phyloP scores from a whole-genome alignment of 2,113 vertebrate genomes.

The Opisthocomus hoazin region DNA sequence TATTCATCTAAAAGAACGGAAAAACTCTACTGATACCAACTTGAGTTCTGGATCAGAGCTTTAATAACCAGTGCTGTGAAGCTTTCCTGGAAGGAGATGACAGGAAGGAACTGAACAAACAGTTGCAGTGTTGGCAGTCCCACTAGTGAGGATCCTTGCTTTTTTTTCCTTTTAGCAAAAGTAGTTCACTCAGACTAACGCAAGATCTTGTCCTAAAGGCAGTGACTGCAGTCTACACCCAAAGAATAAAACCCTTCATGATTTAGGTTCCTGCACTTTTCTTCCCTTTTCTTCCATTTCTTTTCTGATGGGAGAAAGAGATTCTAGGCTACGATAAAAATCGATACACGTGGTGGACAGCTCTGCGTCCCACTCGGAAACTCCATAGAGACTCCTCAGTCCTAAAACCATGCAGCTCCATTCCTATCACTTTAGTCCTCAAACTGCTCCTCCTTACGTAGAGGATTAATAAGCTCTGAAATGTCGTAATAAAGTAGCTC shows the following conservation, averaged over 20 bases:
- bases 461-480: background rate
- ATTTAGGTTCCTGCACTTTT: background rate
- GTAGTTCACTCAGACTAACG: background rate
- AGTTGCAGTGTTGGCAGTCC: background rate
- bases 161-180: background rate
- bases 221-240: background rate
- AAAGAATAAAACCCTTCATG: background rate
- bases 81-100: background rate
- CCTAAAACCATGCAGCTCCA: background rate
- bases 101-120: background rate
- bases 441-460: background rate
- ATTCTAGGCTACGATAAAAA: background rate
- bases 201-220: background rate
- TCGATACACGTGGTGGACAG: fast-evolving
- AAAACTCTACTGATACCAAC: background rate
- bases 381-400: background rate
- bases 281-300: background rate
- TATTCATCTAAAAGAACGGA: background rate
- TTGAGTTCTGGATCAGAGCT: background rate
- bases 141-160: background rate
- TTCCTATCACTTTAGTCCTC: background rate
- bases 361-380: background rate
- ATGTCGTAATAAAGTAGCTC: background rate
- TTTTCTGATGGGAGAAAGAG: background rate
- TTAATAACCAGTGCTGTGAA: background rate